Conservation (phyloP, 2,888 invertebrate species). For the Mesorhabditis sp. region DNA sequence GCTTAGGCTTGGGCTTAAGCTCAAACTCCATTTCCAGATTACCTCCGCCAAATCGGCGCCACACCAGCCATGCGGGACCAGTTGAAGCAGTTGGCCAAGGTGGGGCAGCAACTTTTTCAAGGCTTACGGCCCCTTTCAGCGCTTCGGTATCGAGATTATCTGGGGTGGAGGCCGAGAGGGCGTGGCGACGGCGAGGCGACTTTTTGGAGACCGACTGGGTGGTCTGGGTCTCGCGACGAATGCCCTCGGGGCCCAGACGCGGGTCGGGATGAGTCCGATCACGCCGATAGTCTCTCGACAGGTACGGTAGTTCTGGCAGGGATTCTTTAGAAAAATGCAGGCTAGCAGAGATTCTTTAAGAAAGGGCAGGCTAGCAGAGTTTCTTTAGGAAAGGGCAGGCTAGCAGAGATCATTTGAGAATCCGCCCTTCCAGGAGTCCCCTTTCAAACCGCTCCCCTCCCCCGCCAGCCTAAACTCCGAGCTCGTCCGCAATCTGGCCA, state of each 20-base stretch:
- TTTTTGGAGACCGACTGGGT: neutral
- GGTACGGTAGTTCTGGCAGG: neutral
- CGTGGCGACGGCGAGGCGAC: neutral
- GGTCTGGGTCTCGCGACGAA: neutral
- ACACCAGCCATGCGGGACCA: neutral
- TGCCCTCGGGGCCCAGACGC: neutral
- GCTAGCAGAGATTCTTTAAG: neutral
- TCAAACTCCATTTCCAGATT: neutral
- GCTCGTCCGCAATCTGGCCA: neutral
- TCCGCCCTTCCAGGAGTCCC: neutral
- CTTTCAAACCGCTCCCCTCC: neutral
- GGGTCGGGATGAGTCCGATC: neutral
- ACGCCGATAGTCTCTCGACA: neutral
- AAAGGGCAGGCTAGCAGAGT: neutral
- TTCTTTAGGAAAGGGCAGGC: neutral
- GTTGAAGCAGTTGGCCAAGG: neutral
- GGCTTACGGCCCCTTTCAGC: neutral
- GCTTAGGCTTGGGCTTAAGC: too few species aligned
- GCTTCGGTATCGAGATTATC: neutral
- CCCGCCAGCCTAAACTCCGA: neutral
- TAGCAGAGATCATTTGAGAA: neutral
- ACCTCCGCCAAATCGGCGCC: conserved; percentile 1
- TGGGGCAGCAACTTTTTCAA: neutral
- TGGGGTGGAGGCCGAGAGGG: neutral
- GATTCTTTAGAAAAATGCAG: neutral